These are phyloP conservation scores for Panzeria rudis DNA, from an alignment of 2,888 invertebrate genomes.

Conservation along the genomic window DNA sequence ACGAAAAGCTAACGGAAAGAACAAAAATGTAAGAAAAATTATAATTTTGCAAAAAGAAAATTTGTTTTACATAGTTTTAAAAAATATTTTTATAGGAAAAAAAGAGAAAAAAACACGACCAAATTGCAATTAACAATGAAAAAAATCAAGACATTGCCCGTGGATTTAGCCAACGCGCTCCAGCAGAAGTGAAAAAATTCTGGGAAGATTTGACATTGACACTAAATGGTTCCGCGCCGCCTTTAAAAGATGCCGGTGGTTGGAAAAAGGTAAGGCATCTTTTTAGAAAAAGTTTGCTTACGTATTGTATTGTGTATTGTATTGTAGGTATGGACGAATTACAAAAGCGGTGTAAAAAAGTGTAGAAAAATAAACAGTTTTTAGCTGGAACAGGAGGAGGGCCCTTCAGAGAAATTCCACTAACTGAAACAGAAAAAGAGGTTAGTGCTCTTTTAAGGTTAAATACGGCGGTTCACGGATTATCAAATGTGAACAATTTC, in stretches of 20 bases:
- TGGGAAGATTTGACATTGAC: not conserved
- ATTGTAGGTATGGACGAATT: too few species aligned
- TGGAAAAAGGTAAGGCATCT: not conserved
- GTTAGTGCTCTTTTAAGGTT: too few species aligned
- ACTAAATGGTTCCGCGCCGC: constrained; percentile 3
- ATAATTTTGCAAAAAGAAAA: too few species aligned
- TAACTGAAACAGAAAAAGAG: too few species aligned
- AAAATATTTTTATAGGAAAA: constrained; percentile 2
- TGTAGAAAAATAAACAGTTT: too few species aligned
- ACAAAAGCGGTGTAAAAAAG: too few species aligned
- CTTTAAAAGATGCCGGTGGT: constrained; percentile 5
- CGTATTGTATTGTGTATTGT: too few species aligned
- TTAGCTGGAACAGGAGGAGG: too few species aligned
- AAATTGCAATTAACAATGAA: not conserved
- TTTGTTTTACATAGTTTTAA: not conserved
- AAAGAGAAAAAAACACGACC: constrained; percentile 5
- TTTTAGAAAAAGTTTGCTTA: too few species aligned
- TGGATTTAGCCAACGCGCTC: not conserved
- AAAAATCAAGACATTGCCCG: not conserved
- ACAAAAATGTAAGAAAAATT: constrained; percentile 2
- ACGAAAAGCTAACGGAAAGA: constrained; percentile 8
- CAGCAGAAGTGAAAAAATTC: constrained; percentile 5
- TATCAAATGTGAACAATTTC: too few species aligned
- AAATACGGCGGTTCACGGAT: too few species aligned
- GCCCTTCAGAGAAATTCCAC: too few species aligned